Conservation (phyloP, 2,113 vertebrate genomes). For the Thunnus maccoyii region DNA sequence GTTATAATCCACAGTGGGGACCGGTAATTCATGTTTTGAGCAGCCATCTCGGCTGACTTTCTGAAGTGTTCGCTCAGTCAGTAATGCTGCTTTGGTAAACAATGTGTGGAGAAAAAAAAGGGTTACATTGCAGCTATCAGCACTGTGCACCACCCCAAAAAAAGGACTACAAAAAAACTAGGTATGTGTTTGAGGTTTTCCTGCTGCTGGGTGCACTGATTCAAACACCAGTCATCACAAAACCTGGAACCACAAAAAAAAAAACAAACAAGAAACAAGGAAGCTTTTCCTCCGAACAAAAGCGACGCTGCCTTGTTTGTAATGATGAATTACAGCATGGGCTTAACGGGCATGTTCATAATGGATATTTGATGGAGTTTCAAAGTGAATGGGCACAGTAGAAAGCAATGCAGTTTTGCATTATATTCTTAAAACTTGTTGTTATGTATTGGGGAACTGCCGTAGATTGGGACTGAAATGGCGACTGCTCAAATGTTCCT, state of each 20-base stretch:
- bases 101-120: constrained; percentile 36
- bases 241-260: constrained; percentile 19
- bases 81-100: constrained; percentile 61
- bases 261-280: not conserved
- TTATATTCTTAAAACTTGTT: constrained; percentile 23
- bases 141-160: not conserved
- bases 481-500: constrained; percentile 15
- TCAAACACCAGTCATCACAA: constrained; percentile 54
- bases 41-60: constrained; percentile 45
- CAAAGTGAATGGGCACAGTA: constrained; percentile 49
- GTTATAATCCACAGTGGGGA: constrained; percentile 62
- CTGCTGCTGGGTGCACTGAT: constrained; percentile 44
- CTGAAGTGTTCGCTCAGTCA: constrained; percentile 46
- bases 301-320: constrained; percentile 57
- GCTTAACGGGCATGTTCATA: constrained; percentile 52
- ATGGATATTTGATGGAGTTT: constrained; percentile 70
- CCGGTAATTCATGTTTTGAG: constrained; percentile 54
- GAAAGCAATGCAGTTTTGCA: constrained; percentile 25
- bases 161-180: constrained; percentile 4
- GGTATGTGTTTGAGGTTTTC: constrained; percentile 54
- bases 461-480: constrained; percentile 23
- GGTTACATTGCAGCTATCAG: constrained; percentile 42
- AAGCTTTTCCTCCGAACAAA: constrained; percentile 49
- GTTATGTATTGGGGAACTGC: constrained; percentile 20
- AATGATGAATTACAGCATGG: constrained; percentile 61